phyloP scores from a whole-genome alignment of 2,113 vertebrate species.

The Cichladusa arquata region DNA sequence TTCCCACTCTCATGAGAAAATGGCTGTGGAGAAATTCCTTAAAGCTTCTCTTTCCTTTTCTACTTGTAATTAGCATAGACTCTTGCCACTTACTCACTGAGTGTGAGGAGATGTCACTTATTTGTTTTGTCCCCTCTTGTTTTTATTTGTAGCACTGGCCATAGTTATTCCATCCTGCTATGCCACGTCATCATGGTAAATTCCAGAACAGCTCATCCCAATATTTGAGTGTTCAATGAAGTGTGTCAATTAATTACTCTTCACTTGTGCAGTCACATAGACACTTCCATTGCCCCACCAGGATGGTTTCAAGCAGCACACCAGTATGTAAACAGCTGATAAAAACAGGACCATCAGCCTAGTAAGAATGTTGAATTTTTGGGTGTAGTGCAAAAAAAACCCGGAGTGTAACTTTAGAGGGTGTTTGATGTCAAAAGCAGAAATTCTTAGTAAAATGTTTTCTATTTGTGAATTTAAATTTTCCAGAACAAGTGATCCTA shows the following conservation, averaged over 20 bases:
- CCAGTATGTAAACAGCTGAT: background rate
- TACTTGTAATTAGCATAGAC: background rate
- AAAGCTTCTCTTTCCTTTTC: background rate
- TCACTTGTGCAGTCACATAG: background rate
- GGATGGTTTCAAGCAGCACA: background rate
- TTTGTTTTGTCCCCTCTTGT: background rate
- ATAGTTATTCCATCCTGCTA: background rate
- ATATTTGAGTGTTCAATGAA: background rate
- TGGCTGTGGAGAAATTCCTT: background rate
- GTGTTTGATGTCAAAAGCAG: background rate
- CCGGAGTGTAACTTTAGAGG: background rate
- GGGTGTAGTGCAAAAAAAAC: background rate
- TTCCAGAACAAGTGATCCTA: background rate
- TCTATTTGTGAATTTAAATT: background rate
- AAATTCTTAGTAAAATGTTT: background rate
- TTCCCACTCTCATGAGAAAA: background rate
- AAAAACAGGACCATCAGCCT: background rate
- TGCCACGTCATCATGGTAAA: background rate
- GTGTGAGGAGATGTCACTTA: background rate
- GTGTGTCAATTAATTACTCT: background rate
- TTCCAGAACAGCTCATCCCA: background rate
- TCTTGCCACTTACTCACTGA: background rate
- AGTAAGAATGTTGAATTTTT: background rate
- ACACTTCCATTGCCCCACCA: background rate
- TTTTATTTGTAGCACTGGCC: background rate